These are phyloP conservation scores for Mercenaria mercenaria DNA, from an alignment of 1,140 invertebrate species.

Conservation along the genomic window DNA sequence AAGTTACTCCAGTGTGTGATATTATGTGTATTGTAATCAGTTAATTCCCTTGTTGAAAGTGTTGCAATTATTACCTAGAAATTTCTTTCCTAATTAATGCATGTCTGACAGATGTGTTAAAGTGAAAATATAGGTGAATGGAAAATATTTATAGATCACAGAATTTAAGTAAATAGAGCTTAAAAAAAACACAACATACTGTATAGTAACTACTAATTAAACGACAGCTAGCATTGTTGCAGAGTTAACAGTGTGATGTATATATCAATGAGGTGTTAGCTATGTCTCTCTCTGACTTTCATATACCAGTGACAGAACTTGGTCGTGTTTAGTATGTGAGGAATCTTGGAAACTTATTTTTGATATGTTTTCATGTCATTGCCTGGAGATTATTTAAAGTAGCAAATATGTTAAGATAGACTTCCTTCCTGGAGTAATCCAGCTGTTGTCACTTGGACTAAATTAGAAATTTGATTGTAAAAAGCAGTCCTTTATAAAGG, in stretches of 20 bases:
- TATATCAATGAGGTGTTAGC: neutral
- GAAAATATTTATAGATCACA: neutral
- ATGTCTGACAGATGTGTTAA: neutral
- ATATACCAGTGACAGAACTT: neutral
- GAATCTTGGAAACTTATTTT: too few relatives aligned
- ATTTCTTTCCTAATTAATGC: neutral
- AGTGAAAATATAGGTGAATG: neutral
- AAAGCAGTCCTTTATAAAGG: too few relatives aligned
- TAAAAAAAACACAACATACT: neutral
- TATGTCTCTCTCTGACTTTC: neutral
- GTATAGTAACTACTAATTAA: neutral
- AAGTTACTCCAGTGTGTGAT: conserved; percentile 45
- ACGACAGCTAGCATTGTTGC: neutral
- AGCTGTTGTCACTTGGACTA: neutral
- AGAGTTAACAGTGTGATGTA: neutral
- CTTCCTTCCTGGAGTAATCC: neutral
- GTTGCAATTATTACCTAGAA: neutral
- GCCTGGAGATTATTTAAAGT: neutral
- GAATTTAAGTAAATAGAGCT: neutral
- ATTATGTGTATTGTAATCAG: neutral
- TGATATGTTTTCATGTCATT: neutral
- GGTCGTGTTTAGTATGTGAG: neutral
- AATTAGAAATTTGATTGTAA: neutral
- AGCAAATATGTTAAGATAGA: conserved; percentile 1
- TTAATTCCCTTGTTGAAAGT: conserved; percentile 47